Conservation (phyloP, 2,797 vertebrate species). For the Melanotaenia maccullochi region DNA sequence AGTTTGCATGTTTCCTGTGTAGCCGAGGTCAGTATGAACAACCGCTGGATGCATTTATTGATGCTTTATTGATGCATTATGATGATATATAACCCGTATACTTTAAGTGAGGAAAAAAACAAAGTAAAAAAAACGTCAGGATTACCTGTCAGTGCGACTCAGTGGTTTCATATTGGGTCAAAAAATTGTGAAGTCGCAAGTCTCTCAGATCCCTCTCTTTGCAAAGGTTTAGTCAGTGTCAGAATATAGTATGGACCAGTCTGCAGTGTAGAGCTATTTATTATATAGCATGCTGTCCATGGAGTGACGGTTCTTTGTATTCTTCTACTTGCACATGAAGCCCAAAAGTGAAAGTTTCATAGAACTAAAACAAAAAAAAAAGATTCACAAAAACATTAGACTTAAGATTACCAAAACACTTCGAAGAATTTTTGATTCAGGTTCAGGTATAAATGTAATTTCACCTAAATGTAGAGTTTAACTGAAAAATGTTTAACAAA, state of each 20-base stretch:
- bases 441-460: background rate
- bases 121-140: constrained; percentile 57
- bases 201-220: constrained; percentile 13
- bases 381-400: background rate
- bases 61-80: too few species aligned
- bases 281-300: background rate
- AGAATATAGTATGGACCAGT: background rate
- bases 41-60: background rate
- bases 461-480: background rate
- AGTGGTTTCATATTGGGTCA: constrained; percentile 47
- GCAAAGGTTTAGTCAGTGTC: constrained; percentile 45
- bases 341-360: background rate
- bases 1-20: constrained; percentile 20
- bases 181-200: constrained; percentile 43
- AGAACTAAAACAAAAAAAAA: background rate
- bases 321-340: background rate
- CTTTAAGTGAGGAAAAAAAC: too few species aligned
- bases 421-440: background rate
- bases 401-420: background rate
- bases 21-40: constrained; percentile 26
- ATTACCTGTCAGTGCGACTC: constrained; percentile 59
- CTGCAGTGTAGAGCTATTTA: constrained; percentile 19
- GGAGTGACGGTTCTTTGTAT: background rate
- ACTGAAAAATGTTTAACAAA: background rate
- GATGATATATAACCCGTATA: constrained; percentile 2